Base-by-base conservation (phyloP, 2,113 vertebrate genomes). In the Ceyx margarethae region DNA sequence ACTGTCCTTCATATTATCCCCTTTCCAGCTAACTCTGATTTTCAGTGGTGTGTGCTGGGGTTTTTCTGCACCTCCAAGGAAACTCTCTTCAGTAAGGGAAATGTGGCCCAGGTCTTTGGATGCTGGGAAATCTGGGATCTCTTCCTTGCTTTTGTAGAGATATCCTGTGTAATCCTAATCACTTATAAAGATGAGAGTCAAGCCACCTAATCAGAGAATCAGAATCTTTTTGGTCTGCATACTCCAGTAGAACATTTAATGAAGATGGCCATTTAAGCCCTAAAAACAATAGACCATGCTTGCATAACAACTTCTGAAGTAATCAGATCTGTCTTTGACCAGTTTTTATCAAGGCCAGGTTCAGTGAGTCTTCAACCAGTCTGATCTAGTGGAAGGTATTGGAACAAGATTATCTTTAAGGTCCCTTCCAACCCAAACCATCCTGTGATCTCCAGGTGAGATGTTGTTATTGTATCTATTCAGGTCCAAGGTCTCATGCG, bases 151-250 rank as follows among this genome's bases (percentile, higher is more conserved):
- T 31, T 73, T 3, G 5, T 15, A 45, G 7, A 48, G 31, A 61
- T 14, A 6, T 29, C 20, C 6, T 45, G 4, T 35, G 29, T 13
- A 60, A 57, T 11, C 54, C 5, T 42, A 62, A 84, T 60, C 7
- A 11, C 6, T 74, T 15, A 31, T 33, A 21, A 37, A 89, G 6
- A 21, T 18, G 2, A 45, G 7, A 42, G 8, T 40, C 46, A 53
- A 0, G 1, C 13, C 9, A 33, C 15, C 0, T 0, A 69, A 54
- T 29, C 25, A 14, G 13, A 51, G 50, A 51, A 51, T 51, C 28
- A 54, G 51, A 54, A 54, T 29, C 14, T 29, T 54, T 54, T 54
- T 54, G 28, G 51, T 29, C 42, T 43, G 37, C 13, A 29, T 26
- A 37, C 6, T 80, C 43, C 37, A 82, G 53, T 20, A 62, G 29